Evolutionary conservation across 2,888 invertebrate genomes (phyloP).

Genomic region (Lithophane semibrunnea): DNA sequence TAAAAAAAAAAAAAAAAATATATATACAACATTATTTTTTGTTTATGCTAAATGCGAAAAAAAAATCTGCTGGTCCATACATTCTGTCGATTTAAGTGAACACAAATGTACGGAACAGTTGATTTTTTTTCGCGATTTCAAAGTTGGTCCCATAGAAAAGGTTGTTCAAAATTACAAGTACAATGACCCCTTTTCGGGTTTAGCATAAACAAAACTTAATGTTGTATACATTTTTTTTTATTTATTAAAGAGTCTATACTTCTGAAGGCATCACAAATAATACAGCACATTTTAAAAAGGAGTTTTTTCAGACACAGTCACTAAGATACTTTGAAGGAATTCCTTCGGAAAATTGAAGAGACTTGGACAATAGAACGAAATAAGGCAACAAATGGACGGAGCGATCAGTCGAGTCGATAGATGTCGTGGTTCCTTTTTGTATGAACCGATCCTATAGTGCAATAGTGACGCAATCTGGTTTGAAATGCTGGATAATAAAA

Average conservation of each 20-base stretch:
- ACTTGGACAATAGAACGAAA: constrained; percentile 68
- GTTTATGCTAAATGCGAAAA: too few species aligned
- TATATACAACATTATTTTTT: too few species aligned
- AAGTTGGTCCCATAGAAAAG: too few species aligned
- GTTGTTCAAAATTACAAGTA: too few species aligned
- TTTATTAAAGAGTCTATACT: background rate
- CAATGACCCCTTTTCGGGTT: too few species aligned
- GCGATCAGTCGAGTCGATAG: constrained; percentile 48
- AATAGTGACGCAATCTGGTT: constrained; percentile 35
- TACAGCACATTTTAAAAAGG: background rate
- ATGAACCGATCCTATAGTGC: constrained; percentile 25
- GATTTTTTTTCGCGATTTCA: too few species aligned
- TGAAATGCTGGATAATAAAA: constrained; percentile 10
- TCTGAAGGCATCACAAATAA: background rate
- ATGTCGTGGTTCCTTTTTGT: constrained; percentile 25
- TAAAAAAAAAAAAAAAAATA: too few species aligned
- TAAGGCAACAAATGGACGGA: constrained; percentile 64
- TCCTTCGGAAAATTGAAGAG: constrained; percentile 66
- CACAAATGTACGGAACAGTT: too few species aligned
- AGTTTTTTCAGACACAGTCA: background rate
- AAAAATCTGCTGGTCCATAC: too few species aligned
- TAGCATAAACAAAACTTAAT: too few species aligned
- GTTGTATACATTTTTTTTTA: too few species aligned
- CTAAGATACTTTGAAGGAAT: constrained; percentile 46
- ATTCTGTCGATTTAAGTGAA: too few species aligned